Conservation (phyloP, 2,888 invertebrate species). For the Perizoma flavofasciatum region DNA sequence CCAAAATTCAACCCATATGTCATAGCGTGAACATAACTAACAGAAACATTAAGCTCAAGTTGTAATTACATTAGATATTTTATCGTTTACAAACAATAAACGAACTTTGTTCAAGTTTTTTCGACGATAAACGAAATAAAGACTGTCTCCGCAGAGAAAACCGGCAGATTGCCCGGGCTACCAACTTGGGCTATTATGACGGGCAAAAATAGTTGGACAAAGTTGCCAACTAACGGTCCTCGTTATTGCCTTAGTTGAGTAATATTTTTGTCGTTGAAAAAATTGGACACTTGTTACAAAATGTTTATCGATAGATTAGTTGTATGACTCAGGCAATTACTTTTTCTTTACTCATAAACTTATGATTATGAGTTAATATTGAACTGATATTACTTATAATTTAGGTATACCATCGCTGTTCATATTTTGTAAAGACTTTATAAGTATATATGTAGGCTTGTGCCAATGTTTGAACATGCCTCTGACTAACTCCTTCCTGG, state of each 20-base stretch:
- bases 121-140: constrained; percentile 52
- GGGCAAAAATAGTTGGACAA: constrained; percentile 76
- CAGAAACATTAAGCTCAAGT: not conserved
- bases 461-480: not conserved
- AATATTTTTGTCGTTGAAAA: constrained; percentile 75
- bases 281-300: constrained; percentile 66
- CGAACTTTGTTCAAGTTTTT: constrained; percentile 40
- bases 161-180: constrained; percentile 60
- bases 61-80: constrained; percentile 1
- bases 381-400: not conserved
- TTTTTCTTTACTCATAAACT: constrained; percentile 16
- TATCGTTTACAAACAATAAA: constrained; percentile 14
- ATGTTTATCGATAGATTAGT: constrained; percentile 63
- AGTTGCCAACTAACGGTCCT: constrained; percentile 70
- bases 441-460: too few relatives aligned
- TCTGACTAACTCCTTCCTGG: too few relatives aligned
- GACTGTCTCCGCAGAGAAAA: constrained; percentile 54
- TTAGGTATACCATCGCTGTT: too few relatives aligned
- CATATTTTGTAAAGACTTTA: too few relatives aligned
- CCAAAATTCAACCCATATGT: too few relatives aligned
- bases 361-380: too few relatives aligned
- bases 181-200: constrained; percentile 79
- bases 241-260: constrained; percentile 80
- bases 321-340: constrained; percentile 22
- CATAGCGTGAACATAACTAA: not conserved